Evolutionary conservation across 2,797 vertebrate genomes (phyloP).

Genomic region (Enteromius afrohamiltoni): DNA sequence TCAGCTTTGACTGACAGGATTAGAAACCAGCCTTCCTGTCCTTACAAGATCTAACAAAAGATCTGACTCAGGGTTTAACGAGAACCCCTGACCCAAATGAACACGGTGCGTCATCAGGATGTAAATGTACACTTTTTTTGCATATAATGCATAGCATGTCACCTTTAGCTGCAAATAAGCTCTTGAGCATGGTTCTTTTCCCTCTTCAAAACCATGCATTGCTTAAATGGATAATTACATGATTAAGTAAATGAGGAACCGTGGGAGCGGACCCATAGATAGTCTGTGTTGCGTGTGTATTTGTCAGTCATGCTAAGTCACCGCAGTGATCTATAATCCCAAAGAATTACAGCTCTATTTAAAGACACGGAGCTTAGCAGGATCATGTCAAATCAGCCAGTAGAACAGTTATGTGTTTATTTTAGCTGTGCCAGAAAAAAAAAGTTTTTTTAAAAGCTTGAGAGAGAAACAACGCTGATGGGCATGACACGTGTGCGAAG

Average conservation of each 20-base stretch:
- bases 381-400: conserved; percentile 26
- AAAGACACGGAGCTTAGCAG: conserved; percentile 47
- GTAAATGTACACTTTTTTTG: background rate
- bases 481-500: conserved; percentile 5
- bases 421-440: conserved; percentile 15
- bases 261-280: conserved; percentile 27
- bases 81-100: background rate
- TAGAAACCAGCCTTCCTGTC: conserved; percentile 36
- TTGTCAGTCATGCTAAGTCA: conserved; percentile 19
- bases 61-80: conserved; percentile 28
- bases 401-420: conserved; percentile 19
- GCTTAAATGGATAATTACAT: background rate
- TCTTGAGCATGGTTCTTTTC: background rate
- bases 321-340: conserved; percentile 44
- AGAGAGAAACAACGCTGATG: background rate
- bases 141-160: background rate
- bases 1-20: conserved; percentile 50
- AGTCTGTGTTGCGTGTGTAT: conserved; percentile 14
- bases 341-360: conserved; percentile 58
- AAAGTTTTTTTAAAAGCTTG: conserved; percentile 4
- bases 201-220: background rate
- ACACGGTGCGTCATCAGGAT: background rate
- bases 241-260: background rate
- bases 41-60: conserved; percentile 41
- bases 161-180: background rate